Base-by-base conservation (phyloP, 2,797 vertebrate species). In the Oreortyx pictus region DNA sequence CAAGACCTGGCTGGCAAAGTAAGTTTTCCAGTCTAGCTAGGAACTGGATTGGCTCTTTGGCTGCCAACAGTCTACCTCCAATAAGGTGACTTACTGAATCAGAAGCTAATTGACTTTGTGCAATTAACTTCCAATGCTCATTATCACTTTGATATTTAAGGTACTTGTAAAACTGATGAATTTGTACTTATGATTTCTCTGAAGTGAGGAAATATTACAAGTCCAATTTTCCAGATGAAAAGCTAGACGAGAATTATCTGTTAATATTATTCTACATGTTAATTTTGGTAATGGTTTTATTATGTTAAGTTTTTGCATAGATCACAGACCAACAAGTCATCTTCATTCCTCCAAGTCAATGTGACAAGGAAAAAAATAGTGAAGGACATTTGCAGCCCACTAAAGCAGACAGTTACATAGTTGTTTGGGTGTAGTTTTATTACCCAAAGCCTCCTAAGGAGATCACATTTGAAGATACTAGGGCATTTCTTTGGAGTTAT, bases 281-380 rank as follows among this genome's bases (percentile, higher is more conserved):
- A 61, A 78, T 95, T 92, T 94, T 71, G 10, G 7, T 90, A 93
- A 90, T 88, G 37, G 24, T 77, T 44, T 76, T 76, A 79, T 88
- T 90, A 82, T 90, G 76, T 93, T 82, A 88, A 72, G 31, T 24
- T 90, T 92, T 84, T 56, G 47, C 60, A 43, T 46, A 90, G 47
- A 82, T 71, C 81, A 82, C 33, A 33, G 41, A 86, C 43, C 60
- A 90, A 79, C 20, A 79, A 93, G 68, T 71, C 14, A 22, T 92
- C 37, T 82, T 79, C 81, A 57, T 76, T 82, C 52, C 37, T 91
- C 71, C 35, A 60, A 82, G 67, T 76, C 22, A 41, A 18, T 78
- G 1, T 74, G 60, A 64, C 6, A 80, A 65, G 39, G 19, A 84
- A 92, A 17, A 84, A 73, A 82, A 80, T n/a, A 39, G 2, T n/a